phyloP scores from a whole-genome alignment of 1,140 invertebrate genomes.

The Drosophila nebulosa region DNA sequence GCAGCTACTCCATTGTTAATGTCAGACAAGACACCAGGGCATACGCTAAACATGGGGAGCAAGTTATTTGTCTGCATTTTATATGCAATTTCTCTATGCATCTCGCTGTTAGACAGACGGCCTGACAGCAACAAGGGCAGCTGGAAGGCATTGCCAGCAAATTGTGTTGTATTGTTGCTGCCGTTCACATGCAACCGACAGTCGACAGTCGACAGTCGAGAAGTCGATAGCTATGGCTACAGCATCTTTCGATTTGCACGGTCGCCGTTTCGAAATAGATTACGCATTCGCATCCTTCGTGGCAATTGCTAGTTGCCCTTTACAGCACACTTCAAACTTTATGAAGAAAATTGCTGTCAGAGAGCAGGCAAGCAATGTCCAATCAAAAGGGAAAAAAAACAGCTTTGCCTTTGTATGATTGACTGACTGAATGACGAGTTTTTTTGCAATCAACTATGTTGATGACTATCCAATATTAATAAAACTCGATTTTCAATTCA shows the following conservation, averaged over 20 bases:
- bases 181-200: conserved; percentile 32
- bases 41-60: conserved; percentile 53
- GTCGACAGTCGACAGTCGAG: conserved; percentile 49
- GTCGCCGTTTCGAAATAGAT: conserved; percentile 63
- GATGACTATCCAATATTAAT: conserved; percentile 35
- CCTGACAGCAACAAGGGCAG: conserved; percentile 38
- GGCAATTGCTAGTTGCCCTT: conserved; percentile 54
- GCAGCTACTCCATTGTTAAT: conserved; percentile 59
- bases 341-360: conserved; percentile 47
- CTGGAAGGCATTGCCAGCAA: conserved; percentile 52
- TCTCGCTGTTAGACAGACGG: conserved; percentile 54
- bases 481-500: conserved; percentile 12
- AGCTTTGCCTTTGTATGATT: conserved; percentile 21
- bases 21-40: conserved; percentile 61
- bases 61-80: conserved; percentile 72
- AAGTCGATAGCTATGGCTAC: conserved; percentile 33
- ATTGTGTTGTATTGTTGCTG: conserved; percentile 71
- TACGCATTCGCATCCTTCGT: conserved; percentile 59
- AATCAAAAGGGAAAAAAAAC: conserved; percentile 59
- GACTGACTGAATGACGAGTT: conserved; percentile 34
- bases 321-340: conserved; percentile 35
- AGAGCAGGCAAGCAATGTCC: conserved; percentile 26
- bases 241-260: conserved; percentile 61
- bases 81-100: conserved; percentile 64
- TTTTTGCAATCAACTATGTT: conserved; percentile 39